A percentile compares a stretch with the other conserved stretches of the same genome.
Conservation (phyloP, 2,797 vertebrate species). For the Telmatherina bonti region DNA sequence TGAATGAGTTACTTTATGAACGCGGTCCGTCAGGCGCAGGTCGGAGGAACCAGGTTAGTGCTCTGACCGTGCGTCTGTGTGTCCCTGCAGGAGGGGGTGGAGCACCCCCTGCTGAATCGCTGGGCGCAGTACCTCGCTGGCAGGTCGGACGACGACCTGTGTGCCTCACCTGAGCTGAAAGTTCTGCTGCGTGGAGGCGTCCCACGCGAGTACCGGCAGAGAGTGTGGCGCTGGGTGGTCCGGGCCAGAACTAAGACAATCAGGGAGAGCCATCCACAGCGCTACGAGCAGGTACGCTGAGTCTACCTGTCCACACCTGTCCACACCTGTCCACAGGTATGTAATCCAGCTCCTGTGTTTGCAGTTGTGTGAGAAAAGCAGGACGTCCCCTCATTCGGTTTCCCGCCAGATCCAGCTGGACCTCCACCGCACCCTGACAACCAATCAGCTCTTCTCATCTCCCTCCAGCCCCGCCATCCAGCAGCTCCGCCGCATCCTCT, state of each 20-base stretch:
- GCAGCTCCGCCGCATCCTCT: conserved; percentile 88
- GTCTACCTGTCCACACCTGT: not conserved
- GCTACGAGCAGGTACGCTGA: conserved; percentile 79
- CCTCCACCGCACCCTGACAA: conserved; percentile 92
- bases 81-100: conserved; percentile 75
- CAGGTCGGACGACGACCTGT: conserved; percentile 77
- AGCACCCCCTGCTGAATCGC: conserved; percentile 83
- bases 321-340: not conserved
- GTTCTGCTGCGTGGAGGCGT: conserved; percentile 87
- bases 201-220: conserved; percentile 85
- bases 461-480: conserved; percentile 87
- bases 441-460: conserved; percentile 90
- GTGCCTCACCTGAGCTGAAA: conserved; percentile 83
- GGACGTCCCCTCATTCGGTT: conserved; percentile 82
- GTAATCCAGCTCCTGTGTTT: conserved; percentile 27
- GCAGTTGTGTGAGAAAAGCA: conserved; percentile 84
- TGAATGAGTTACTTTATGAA: no score
- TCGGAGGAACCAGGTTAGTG: no score
- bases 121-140: conserved; percentile 88
- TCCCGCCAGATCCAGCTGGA: conserved; percentile 95
- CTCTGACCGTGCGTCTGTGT: not conserved
- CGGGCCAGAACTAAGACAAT: conserved; percentile 72
- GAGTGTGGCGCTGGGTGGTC: conserved; percentile 90
- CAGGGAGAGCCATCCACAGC: conserved; percentile 69
- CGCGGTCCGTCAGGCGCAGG: no score